Conservation (phyloP, 2,797 vertebrate species). For the Syndactyla subalaris region DNA sequence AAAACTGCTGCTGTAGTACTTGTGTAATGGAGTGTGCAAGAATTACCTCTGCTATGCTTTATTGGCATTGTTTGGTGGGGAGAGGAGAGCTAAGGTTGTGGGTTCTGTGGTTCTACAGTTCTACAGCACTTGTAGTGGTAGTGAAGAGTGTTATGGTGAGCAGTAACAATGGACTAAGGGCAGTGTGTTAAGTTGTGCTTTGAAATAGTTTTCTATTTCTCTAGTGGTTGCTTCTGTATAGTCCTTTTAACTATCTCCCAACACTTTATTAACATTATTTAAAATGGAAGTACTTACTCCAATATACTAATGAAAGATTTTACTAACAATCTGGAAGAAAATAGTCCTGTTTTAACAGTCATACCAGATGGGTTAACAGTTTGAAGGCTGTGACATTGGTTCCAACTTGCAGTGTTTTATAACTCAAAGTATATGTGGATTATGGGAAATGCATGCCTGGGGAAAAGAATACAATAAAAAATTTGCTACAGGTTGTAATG, state of each 20-base stretch:
- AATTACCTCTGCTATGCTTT: background rate
- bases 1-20: background rate
- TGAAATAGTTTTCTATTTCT: background rate
- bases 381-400: background rate
- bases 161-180: fast-evolving
- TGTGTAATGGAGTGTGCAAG: background rate
- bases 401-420: background rate
- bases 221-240: background rate
- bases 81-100: background rate
- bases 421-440: background rate
- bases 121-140: background rate
- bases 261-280: background rate
- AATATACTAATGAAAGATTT: background rate
- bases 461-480: background rate
- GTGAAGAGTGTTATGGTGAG: background rate
- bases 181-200: background rate
- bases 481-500: background rate
- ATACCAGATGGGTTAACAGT: background rate
- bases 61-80: background rate
- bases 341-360: background rate
- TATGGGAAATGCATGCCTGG: background rate
- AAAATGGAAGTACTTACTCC: background rate
- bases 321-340: background rate
- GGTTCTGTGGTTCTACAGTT: background rate
- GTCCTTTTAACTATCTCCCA: background rate